Evolutionary conservation across 2,113 vertebrate genomes (phyloP).

Genomic region (Phalacrocorax brasilianus): DNA sequence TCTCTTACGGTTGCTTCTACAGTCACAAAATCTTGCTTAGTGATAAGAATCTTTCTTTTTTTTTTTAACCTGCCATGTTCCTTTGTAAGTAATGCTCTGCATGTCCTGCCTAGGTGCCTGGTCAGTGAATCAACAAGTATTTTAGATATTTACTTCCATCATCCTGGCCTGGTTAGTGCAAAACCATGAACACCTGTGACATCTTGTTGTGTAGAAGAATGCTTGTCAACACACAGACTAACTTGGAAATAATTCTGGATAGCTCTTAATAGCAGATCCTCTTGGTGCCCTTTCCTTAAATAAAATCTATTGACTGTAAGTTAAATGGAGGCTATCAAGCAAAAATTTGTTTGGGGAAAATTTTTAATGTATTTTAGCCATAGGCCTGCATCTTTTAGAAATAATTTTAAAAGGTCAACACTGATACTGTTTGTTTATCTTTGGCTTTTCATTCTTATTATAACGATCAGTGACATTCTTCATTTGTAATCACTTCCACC

Average conservation of each 20-base stretch:
- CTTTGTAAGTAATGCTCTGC: background rate
- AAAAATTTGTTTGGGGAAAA: background rate
- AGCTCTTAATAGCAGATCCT: background rate
- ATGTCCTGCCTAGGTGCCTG: background rate
- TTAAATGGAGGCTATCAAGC: background rate
- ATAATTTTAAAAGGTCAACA: background rate
- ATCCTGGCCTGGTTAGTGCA: background rate
- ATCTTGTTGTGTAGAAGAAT: background rate
- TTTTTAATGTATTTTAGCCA: background rate
- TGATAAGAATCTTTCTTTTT: background rate
- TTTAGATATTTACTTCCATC: background rate
- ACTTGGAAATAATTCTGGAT: background rate
- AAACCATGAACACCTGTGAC: background rate
- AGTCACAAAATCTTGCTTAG: background rate
- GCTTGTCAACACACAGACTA: background rate
- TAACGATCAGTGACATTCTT: background rate
- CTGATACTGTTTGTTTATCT: background rate
- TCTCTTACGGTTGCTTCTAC: background rate
- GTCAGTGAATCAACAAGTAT: background rate
- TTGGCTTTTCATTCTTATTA: background rate
- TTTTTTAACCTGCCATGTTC: background rate
- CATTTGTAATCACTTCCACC: background rate
- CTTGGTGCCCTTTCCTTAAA: background rate
- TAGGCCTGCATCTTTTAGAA: background rate
- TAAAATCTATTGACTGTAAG: background rate